Evolutionary conservation across 2,113 vertebrate genomes (phyloP), one percentile per base, ranked within the genome.

Genomic region (Plecturocebus donacophilus): DNA sequence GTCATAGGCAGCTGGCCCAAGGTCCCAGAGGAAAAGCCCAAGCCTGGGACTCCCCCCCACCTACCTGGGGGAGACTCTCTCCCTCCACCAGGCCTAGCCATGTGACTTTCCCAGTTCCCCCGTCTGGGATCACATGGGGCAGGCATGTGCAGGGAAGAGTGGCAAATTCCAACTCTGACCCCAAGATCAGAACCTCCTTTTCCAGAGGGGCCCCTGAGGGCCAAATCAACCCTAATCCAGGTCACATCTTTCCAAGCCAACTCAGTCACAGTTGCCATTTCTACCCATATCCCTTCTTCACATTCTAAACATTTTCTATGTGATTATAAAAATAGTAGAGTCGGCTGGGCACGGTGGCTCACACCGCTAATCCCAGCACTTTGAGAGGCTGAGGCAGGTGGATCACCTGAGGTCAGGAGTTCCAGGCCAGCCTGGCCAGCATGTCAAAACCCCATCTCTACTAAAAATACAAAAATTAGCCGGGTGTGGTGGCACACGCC

Each of bases 101-200:
- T 23, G 9, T 19, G 77, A 66, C 54, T 49, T 58, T 30, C 42
- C 38, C 38, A 4, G 35, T 49, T 40, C 61, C 45, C 64, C 56
- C 6, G 16, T 17, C 79, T 52, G 58, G 38, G 45, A 58, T 84
- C 79, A 25, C 8, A n/a, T 1, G 3, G 58, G 45, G 8, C 58
- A 40, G 75, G 52, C 5, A 9, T 27, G 32, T 21, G 32, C 76
- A 82, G 71, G 47, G 32, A 38, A 19, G 56, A 92, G 13, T 8
- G 12, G 3, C 17, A 38, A 77, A 64, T 52, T 73, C 75, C 61
- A 86, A 61, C 27, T 30, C 25, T 54, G 27, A 30, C 45, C 52
- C 30, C 75, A 66, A 61, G 17, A 54, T n/a, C 45, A 66, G 87
- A 82, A 42, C 12, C 64, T 82, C 32, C 64, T 92, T 87, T 75